These are phyloP conservation scores for Drosophila tsacasi DNA, from an alignment of 1,140 invertebrate species.

Conservation along the genomic window DNA sequence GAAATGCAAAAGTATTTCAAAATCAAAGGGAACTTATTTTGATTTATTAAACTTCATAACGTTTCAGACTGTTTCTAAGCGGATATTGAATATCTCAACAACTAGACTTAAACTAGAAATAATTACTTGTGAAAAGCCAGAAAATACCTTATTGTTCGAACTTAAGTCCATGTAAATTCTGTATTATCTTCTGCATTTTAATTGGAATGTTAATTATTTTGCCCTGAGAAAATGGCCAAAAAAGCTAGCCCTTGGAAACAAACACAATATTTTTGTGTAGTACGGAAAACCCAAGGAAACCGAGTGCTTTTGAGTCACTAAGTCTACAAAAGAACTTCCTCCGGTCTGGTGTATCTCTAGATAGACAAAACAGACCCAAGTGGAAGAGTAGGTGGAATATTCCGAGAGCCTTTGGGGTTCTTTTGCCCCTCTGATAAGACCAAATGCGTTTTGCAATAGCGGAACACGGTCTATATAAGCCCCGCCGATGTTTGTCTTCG, in stretches of 20 bases:
- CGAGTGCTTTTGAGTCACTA: background rate
- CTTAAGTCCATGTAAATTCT: slow-evolving; percentile 16
- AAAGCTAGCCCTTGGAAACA: slow-evolving; percentile 22
- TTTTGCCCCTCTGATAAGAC: slow-evolving; percentile 55
- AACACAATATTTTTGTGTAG: background rate
- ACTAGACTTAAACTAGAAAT: background rate
- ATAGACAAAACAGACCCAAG: slow-evolving; percentile 24
- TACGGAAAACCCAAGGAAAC: background rate
- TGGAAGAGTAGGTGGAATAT: slow-evolving; percentile 23
- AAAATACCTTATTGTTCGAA: too few relatives aligned
- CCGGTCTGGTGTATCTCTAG: slow-evolving; percentile 24
- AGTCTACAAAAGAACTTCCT: slow-evolving; percentile 12
- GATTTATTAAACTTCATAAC: background rate
- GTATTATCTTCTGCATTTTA: slow-evolving; percentile 13
- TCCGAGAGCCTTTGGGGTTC: slow-evolving; percentile 35
- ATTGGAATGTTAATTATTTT: slow-evolving; percentile 23
- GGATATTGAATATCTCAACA: slow-evolving; percentile 1
- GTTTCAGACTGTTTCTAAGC: background rate
- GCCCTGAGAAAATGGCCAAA: background rate
- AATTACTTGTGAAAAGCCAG: too few relatives aligned
- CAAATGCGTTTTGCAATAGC: slow-evolving; percentile 77
- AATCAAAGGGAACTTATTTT: background rate
- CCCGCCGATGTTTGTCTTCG: slow-evolving; percentile 55
- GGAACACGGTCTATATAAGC: slow-evolving; percentile 43
- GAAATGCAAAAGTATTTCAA: background rate